Base-by-base conservation (phyloP, 2,797 vertebrate species). In the Lateolabrax maculatus region DNA sequence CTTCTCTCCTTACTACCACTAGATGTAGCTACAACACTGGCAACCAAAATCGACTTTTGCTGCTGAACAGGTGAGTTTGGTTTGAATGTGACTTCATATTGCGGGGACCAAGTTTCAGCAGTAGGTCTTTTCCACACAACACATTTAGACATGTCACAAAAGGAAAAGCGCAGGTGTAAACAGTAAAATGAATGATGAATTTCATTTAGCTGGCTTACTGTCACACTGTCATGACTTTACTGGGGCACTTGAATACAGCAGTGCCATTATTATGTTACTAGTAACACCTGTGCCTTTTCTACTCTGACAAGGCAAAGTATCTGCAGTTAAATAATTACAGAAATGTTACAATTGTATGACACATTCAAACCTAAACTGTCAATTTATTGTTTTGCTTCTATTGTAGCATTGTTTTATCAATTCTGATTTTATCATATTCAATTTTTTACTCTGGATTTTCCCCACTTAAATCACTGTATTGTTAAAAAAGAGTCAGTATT, bases 1-100 rank as follows among this genome's bases (percentile, higher is more conserved):
- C 12, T 31, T 1, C 2, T 61, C 52, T 44, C 31, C 12, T 51
- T 18, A 1, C 16, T 18, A 13, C 83, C 90, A 89, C 87, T 81
- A 90, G 88, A 80, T 84, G 87, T 51, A 36, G 79, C 75, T 73
- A 36, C 52, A 85, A 31, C 51, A 69, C 69, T 8, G 58, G 29
- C 21, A 46, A 25, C n/a, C 34, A 21, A 12, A 53, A 15, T 27
- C 5, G 21, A 3, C 9, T 46, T 18, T 43, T 10, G 25, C 25
- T 18, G 15, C 39, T 48, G 1, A 9, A 5, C 34, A 36, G 13
- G 27, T 18, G 9, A 1, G 7, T 31, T 58, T 9, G 46, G 12
- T 7, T 53, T 5, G 23, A 36, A 16, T 15, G 4, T 23, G 51
- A 43, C 2, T 29, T 60, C 7, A 37, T 48, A 27, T 23, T 46